Evolutionary conservation across 1,140 invertebrate genomes (phyloP).

Genomic region (Muscidifurax raptorellus): DNA sequence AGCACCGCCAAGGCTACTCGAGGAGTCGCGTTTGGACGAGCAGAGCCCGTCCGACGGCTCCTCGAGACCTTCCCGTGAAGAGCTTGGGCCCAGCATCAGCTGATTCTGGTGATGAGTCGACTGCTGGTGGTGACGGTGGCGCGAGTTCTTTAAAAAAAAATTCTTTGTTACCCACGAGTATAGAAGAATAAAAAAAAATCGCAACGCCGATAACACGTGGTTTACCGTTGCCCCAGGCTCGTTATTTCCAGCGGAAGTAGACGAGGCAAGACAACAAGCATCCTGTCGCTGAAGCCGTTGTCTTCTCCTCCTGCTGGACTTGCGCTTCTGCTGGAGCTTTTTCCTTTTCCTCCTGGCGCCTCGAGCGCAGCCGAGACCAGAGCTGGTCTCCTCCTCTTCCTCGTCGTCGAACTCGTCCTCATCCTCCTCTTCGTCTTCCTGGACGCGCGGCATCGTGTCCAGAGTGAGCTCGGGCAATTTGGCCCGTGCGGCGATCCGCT

Average conservation of each 20-base stretch:
- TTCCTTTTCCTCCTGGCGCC: slow-evolving; percentile 50
- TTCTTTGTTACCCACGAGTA: background rate
- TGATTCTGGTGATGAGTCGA: slow-evolving; percentile 43
- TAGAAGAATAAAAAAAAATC: background rate
- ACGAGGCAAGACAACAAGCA: slow-evolving; percentile 43
- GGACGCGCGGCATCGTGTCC: background rate
- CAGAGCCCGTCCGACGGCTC: slow-evolving; percentile 56
- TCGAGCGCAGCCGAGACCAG: slow-evolving; percentile 19
- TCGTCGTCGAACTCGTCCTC: slow-evolving; percentile 25
- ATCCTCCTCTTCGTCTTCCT: background rate
- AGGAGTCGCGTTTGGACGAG: slow-evolving; percentile 67
- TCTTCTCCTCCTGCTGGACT: slow-evolving; percentile 61
- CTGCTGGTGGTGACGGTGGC: slow-evolving; percentile 12
- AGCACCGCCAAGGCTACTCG: slow-evolving; percentile 67
- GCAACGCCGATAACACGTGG: background rate
- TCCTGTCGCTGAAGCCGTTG: slow-evolving; percentile 45
- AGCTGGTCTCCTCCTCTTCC: background rate
- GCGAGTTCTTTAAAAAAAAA: background rate
- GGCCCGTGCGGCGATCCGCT: background rate
- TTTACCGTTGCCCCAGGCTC: background rate
- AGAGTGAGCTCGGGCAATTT: background rate
- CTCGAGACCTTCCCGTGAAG: slow-evolving; percentile 68
- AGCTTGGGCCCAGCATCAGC: slow-evolving; percentile 55
- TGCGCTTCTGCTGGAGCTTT: slow-evolving; percentile 67
- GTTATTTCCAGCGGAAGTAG: background rate